Evolutionary conservation across 2,113 vertebrate species (phyloP), one percentile per base, ranked within the genome.

Genomic region (Colistium nudipinnis): DNA sequence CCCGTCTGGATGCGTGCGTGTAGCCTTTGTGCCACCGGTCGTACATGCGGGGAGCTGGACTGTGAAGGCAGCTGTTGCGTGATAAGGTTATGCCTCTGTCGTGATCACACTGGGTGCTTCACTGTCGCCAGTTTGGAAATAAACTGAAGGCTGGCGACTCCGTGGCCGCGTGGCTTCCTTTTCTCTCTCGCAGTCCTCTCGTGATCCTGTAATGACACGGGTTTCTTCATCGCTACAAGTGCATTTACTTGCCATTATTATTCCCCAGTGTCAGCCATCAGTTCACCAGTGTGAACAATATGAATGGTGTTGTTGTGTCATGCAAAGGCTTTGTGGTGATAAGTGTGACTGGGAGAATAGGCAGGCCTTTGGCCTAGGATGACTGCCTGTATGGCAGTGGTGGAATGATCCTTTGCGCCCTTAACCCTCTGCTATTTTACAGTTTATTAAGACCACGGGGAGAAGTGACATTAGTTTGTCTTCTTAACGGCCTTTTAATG

Each of bases 401-500:
- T 9, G 51, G 80, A 85, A 86, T 87, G 74, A 78, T 89, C 81
- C 71, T 83, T 88, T 83, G 88, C 75, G 74, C 22, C 74, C 66
- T 84, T 87, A 88, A 88, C 85, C 87, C 87, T 80, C 81, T 87
- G 71, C 88, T 82, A 82, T 88, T 91, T 88, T 90, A 83, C 83
- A 77, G 64, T 80, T 78, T 88, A 91, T 92, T 90, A 89, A 92
- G 89, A 86, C 85, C 83, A 82, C 75, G 47, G 85, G 78, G 84
- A 83, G 84, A 85, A 80, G 78, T 91, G 89, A 89, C 87, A 90
- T 82, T 87, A 82, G 75, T 88, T 88, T 89, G 89, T 92, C 87
- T 90, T 86, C 88, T 87, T 92, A 92, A 92, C 84, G 64, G 87
- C 83, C 82, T 91, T 92, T 90, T 90, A 93, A 93, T 93, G 87